Evolutionary conservation across 2,888 invertebrate genomes (phyloP), one percentile per base, ranked within the genome.

Genomic region (Junonia oenone): DNA sequence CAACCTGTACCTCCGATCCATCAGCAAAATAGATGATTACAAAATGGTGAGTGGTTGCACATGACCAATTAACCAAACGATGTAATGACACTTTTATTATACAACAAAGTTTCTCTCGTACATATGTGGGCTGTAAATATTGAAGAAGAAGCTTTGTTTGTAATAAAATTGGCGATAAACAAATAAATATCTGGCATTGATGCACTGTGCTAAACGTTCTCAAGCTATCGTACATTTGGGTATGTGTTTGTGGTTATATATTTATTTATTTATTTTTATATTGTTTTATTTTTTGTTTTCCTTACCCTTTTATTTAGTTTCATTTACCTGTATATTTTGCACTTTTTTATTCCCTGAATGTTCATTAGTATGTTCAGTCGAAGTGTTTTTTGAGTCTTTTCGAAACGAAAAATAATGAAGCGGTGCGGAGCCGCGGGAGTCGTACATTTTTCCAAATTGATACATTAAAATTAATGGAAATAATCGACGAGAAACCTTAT

Each of bases 11-110:
- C 95, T 98, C 73, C 95, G 98, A 84, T 98, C 98, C 92, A 97
- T 98, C 93, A 97, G 97, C 94, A 97, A 98, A 95, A 98, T 98
- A 93, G 97, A 98, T 92, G 98, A 98, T 95, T 97, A 97, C 92
- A 97, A 97, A 93, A 98, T 98, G 98, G 98, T 98, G 95, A 97
- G 97, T 96, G 76, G 84, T 71, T 73, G 69, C 75, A 81, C 72
- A 72, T 71, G 69, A 73, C 69, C 73, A 69, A 68, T 68, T 68
- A 68, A 68, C 66, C 65, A 61, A 63, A 64, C 57, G 55, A 63
- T 66, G 65, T 68, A 60, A 60, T 54, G 62, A 66, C 73, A 72
- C 67, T 84, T 85, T 83, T 86, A 83, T 86, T 84, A 79, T 81
- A 76, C 76, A 81, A 70, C 69, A 75, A 78, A 77, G 81, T 78